These are phyloP conservation scores for Mus spicilegus DNA, from an alignment of 2,113 vertebrate genomes.

Conservation along the genomic window DNA sequence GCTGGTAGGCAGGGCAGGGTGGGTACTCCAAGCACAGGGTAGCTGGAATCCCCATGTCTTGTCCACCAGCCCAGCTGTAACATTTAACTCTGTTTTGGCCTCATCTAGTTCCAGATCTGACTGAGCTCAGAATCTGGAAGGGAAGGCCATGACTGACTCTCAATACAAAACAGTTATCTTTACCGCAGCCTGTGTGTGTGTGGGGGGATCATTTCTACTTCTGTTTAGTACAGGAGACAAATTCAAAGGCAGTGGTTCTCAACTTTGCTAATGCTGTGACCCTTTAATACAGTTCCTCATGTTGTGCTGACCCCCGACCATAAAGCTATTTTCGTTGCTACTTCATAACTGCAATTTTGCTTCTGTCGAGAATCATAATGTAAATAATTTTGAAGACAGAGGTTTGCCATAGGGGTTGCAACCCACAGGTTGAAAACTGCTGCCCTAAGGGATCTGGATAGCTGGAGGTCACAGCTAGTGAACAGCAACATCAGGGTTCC, in stretches of 20 bases:
- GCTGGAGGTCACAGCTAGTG: background rate
- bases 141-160: background rate
- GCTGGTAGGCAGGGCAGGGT: no score
- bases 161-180: background rate
- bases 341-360: background rate
- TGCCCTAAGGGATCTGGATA: background rate
- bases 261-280: background rate
- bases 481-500: background rate
- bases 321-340: background rate
- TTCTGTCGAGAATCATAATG: background rate
- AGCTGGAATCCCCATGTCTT: background rate
- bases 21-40: background rate
- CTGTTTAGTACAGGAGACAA: background rate
- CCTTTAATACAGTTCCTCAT: background rate
- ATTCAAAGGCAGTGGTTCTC: background rate
- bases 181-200: background rate
- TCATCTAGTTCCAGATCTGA: background rate
- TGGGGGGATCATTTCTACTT: background rate
- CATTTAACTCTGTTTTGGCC: background rate
- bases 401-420: background rate
- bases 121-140: conserved; percentile 4
- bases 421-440: background rate
- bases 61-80: background rate
- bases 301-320: background rate
- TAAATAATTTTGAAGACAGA: background rate